Conservation (phyloP, 2,113 vertebrate species). For the Oncorhynchus mykiss region DNA sequence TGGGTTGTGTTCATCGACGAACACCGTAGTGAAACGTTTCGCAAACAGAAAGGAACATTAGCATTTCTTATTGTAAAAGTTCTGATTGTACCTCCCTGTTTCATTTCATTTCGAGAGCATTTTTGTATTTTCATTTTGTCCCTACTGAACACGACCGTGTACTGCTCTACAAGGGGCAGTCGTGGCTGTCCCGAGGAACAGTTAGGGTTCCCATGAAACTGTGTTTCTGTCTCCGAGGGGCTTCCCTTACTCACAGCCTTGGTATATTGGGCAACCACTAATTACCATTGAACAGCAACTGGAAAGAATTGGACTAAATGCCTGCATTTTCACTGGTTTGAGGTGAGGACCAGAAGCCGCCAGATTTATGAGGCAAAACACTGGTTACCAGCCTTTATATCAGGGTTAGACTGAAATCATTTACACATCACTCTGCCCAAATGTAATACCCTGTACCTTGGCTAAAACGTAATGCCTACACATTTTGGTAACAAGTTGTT, state of each 20-base stretch:
- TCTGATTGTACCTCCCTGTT: too few species aligned
- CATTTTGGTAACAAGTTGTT: slow-evolving; percentile 42
- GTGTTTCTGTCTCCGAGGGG: slow-evolving; percentile 56
- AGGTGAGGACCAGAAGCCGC: slow-evolving; percentile 61
- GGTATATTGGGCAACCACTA: slow-evolving; percentile 73
- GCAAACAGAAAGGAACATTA: too few species aligned
- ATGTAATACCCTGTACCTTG: slow-evolving; percentile 32
- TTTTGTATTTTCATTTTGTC: background rate
- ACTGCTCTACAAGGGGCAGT: slow-evolving; percentile 42
- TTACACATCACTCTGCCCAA: slow-evolving; percentile 34
- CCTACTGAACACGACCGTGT: background rate
- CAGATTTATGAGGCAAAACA: slow-evolving; percentile 68
- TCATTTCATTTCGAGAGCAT: too few species aligned
- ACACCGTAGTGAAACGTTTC: too few species aligned
- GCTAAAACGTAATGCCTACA: slow-evolving; percentile 52
- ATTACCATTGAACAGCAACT: slow-evolving; percentile 64
- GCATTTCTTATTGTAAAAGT: too few species aligned
- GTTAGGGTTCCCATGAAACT: slow-evolving; percentile 47
- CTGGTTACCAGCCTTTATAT: slow-evolving; percentile 35
- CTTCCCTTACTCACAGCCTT: slow-evolving; percentile 63
- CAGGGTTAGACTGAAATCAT: slow-evolving; percentile 36
- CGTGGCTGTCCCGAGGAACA: slow-evolving; percentile 51
- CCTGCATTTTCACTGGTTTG: slow-evolving; percentile 67
- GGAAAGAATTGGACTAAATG: slow-evolving; percentile 59
- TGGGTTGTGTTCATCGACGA: too few species aligned